Evolutionary conservation across 2,113 vertebrate genomes (phyloP).

Genomic region (Lethenteron reissneri): DNA sequence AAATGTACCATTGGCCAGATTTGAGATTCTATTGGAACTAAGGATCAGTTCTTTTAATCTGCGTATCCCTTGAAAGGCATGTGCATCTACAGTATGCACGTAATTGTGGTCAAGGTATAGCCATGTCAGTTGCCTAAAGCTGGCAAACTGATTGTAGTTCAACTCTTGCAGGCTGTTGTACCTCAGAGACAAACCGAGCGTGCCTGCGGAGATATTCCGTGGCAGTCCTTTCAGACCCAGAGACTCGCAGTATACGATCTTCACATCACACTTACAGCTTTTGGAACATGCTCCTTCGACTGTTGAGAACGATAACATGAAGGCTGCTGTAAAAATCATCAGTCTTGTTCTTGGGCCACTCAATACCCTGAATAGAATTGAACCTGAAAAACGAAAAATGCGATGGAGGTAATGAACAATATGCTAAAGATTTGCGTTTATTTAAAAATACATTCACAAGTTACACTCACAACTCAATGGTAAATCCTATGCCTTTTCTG

Average conservation of each 20-base stretch:
- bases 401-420: no score
- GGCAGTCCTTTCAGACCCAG: conserved; percentile 76
- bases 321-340: no score
- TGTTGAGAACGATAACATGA: no score
- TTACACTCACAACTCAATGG: no score
- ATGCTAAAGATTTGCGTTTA: no score
- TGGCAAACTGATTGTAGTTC: conserved; percentile 60
- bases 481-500: no score
- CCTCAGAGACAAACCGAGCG: conserved; percentile 72
- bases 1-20: conserved; percentile 69
- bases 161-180: conserved; percentile 91
- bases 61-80: conserved; percentile 70
- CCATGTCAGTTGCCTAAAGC: conserved; percentile 82
- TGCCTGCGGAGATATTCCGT: conserved; percentile 64
- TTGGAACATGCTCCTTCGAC: conserved; percentile 59
- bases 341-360: no score
- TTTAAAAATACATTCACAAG: no score
- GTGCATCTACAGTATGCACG: conserved; percentile 56
- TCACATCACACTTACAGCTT: conserved; percentile 84
- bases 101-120: conserved; percentile 96
- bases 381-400: no score
- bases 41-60: conserved; percentile 85
- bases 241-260: conserved; percentile 95
- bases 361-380: no score
- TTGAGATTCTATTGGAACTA: conserved; percentile 80